Percentiles rank a stretch among this genome's conserved stretches.
phyloP scores from a whole-genome alignment of 2,797 vertebrate species.

The Ambastaia sidthimunki region DNA sequence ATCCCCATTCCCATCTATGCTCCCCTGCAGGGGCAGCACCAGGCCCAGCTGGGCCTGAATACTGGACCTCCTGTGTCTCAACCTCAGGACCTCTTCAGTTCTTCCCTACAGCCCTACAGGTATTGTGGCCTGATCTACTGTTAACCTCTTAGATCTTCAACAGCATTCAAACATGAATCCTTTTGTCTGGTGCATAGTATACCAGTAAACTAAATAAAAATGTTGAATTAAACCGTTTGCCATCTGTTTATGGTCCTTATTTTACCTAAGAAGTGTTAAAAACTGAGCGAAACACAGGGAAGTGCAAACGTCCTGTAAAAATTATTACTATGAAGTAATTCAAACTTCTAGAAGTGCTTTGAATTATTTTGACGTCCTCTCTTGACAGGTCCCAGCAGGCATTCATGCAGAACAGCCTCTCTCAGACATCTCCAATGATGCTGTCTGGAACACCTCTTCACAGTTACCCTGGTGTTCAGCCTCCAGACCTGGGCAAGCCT shows the following conservation, averaged over 20 bases:
- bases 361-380: neutral
- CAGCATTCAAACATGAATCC: neutral
- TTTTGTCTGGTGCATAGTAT: neutral
- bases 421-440: conserved; percentile 93
- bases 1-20: conserved; percentile 99
- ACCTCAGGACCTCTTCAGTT: conserved; percentile 94
- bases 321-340: no score
- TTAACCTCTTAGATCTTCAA: neutral
- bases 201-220: no score
- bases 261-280: no score
- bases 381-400: conserved; percentile 91
- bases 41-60: conserved; percentile 89
- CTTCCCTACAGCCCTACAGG: conserved; percentile 95
- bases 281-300: no score
- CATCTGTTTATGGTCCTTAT: no score
- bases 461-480: conserved; percentile 92
- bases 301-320: no score
- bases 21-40: conserved; percentile 91
- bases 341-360: neutral
- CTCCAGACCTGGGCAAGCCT: conserved; percentile 94
- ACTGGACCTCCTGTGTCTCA: conserved; percentile 93
- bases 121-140: conserved; percentile 60
- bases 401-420: conserved; percentile 95
- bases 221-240: no score
- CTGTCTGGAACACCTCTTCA: conserved; percentile 94